Conservation (phyloP, 2,113 vertebrate species). For the Eulemur macaco region DNA sequence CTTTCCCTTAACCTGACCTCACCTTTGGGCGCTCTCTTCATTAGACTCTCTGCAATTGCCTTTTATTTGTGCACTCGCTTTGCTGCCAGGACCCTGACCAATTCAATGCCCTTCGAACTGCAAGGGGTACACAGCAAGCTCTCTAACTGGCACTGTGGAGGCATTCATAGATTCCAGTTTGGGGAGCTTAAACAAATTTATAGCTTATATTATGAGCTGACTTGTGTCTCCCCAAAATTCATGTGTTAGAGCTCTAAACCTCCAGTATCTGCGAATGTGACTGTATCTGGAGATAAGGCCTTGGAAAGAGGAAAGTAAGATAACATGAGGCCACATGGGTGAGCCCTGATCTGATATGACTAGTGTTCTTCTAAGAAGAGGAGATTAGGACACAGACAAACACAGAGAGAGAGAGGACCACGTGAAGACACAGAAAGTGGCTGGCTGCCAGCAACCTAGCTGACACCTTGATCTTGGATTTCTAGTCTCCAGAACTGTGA, state of each 20-base stretch:
- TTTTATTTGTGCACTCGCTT: background rate
- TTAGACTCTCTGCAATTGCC: background rate
- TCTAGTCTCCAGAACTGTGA: background rate
- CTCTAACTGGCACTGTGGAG: background rate
- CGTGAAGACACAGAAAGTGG: background rate
- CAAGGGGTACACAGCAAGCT: no score
- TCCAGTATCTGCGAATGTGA: background rate
- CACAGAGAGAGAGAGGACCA: background rate
- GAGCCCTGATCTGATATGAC: background rate
- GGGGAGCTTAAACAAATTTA: background rate
- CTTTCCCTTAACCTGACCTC: background rate
- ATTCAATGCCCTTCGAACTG: no score
- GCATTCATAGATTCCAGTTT: background rate
- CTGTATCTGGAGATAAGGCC: background rate
- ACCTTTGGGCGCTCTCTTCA: background rate
- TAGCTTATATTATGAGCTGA: background rate
- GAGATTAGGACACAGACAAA: background rate
- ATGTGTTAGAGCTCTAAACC: background rate
- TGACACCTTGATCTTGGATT: background rate
- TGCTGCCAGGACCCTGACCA: background rate
- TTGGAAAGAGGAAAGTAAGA: background rate
- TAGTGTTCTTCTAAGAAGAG: background rate
- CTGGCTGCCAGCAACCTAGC: background rate
- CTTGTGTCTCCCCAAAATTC: background rate
- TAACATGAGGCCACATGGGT: background rate